Conservation (phyloP, 2,888 invertebrate species). For the Pecten maximus region DNA sequence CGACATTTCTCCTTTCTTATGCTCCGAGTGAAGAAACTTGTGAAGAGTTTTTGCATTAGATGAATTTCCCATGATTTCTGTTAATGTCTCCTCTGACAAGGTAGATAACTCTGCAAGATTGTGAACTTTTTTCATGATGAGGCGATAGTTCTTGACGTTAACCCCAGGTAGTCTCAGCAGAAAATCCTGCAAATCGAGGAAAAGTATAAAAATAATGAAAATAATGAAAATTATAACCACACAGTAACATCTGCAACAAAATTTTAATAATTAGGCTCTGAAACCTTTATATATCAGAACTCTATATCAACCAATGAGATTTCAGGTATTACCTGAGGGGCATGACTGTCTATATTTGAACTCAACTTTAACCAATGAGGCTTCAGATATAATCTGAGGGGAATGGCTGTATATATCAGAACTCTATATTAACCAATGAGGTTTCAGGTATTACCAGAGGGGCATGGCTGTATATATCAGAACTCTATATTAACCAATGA, state of each 20-base stretch:
- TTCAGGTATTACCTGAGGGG: no score
- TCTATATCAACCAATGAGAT: no score
- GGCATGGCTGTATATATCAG: slow-evolving; percentile 88
- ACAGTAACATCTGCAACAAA: no score
- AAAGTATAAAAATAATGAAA: no score
- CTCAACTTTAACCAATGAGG: neutral
- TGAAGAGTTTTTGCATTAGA: slow-evolving; percentile 80
- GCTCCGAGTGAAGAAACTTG: slow-evolving; percentile 79
- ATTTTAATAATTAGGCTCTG: no score
- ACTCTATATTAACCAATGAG: neutral
- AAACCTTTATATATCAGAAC: no score
- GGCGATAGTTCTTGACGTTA: slow-evolving; percentile 91
- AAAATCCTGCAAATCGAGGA: slow-evolving; percentile 85
- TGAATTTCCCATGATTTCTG: slow-evolving; percentile 87
- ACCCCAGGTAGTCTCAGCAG: slow-evolving; percentile 94
- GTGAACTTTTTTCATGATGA: slow-evolving; percentile 89
- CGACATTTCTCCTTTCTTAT: slow-evolving; percentile 47
- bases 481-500: no score
- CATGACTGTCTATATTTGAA: no score
- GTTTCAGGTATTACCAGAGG: slow-evolving; percentile 85
- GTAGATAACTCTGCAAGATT: slow-evolving; percentile 85
- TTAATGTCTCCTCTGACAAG: slow-evolving; percentile 87
- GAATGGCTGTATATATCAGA: neutral
- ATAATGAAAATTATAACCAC: no score
- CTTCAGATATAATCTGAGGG: neutral